Percentiles rank a stretch among this genome's conserved stretches.
Conservation (phyloP, 2,888 invertebrate genomes). For the Thelaira solivaga region DNA sequence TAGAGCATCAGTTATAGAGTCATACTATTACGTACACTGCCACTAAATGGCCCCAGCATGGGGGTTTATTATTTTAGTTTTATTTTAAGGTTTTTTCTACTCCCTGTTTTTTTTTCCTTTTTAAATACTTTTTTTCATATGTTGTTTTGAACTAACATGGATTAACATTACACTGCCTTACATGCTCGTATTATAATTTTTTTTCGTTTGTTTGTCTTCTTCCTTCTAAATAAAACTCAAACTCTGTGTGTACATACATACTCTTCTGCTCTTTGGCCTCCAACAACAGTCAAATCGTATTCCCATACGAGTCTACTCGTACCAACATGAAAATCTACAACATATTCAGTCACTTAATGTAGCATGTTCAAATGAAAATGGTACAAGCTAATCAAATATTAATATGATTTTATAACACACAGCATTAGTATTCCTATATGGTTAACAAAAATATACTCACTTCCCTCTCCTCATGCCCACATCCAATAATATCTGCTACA, state of each 20-base stretch:
- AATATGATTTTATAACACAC: constrained; percentile 62
- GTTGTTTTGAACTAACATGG: constrained; percentile 45
- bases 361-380: constrained; percentile 59
- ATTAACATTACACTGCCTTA: constrained; percentile 49
- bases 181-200: not conserved
- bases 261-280: constrained; percentile 33
- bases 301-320: not conserved
- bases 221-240: constrained; percentile 1
- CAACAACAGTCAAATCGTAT: constrained; percentile 15
- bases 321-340: constrained; percentile 27
- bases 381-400: constrained; percentile 63
- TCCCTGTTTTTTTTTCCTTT: constrained; percentile 8
- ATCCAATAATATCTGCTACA: not conserved
- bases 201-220: not conserved
- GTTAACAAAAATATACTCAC: constrained; percentile 3
- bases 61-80: constrained; percentile 46
- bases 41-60: constrained; percentile 61
- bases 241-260: constrained; percentile 33
- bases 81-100: constrained; percentile 14
- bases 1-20: constrained; percentile 52
- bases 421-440: constrained; percentile 51
- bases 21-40: constrained; percentile 54
- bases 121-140: not conserved
- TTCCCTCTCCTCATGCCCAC: not conserved
- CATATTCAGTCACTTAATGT: constrained; percentile 62